A percentile compares a stretch with the other conserved stretches of the same genome.
Conservation (phyloP, 2,888 invertebrate genomes). For the Argynnis bischoffii region DNA sequence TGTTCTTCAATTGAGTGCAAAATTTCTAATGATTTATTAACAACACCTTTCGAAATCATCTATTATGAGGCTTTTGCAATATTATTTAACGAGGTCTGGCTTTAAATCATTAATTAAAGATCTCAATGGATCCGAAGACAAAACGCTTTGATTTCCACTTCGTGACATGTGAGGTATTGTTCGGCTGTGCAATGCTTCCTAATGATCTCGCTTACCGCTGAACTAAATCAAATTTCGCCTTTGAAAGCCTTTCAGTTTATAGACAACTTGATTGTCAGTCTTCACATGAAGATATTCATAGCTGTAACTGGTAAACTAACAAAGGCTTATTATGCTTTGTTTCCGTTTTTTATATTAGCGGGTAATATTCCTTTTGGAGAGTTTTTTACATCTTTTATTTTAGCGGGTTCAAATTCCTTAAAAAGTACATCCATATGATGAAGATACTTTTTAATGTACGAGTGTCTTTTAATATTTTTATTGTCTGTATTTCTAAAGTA, state of each 20-base stretch:
- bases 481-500: no score
- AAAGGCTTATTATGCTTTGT: neutral
- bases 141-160: conserved; percentile 32
- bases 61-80: conserved; percentile 35
- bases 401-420: no score
- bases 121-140: conserved; percentile 37
- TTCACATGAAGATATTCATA: neutral
- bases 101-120: conserved; percentile 35
- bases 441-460: no score
- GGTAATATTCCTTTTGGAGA: no score
- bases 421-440: no score
- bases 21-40: conserved; percentile 33
- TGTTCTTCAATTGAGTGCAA: conserved; percentile 9
- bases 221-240: conserved; percentile 19
- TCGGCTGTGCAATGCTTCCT: conserved; percentile 47
- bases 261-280: conserved; percentile 16
- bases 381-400: no score
- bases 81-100: conserved; percentile 30
- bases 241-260: conserved; percentile 4
- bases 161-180: conserved; percentile 43
- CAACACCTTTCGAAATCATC: conserved; percentile 27
- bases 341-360: neutral
- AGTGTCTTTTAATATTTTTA: no score
- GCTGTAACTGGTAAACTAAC: neutral
- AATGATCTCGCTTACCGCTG: conserved; percentile 42